Conservation (phyloP, 1,140 invertebrate species). For the Trichomalopsis sarcophagae region DNA sequence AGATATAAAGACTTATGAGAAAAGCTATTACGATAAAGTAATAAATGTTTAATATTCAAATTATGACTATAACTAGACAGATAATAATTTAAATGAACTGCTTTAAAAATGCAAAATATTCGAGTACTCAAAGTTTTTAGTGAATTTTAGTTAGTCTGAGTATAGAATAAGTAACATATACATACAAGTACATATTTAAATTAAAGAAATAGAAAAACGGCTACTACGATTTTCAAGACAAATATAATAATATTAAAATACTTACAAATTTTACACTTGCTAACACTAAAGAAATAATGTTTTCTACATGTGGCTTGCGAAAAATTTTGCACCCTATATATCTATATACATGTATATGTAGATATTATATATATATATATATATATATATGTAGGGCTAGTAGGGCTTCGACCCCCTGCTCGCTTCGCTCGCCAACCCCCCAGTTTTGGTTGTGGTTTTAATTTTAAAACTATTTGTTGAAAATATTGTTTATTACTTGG, state of each 20-base stretch:
- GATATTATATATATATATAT: too few species aligned
- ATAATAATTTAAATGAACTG: neutral
- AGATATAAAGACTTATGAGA: neutral
- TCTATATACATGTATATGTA: too few species aligned
- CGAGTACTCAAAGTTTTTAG: neutral
- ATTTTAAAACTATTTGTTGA: too few species aligned
- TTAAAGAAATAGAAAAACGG: neutral
- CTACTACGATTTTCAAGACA: neutral
- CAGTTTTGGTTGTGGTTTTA: too few species aligned
- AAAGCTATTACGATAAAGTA: conserved; percentile 3
- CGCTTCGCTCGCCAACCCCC: too few species aligned
- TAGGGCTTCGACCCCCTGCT: too few species aligned
- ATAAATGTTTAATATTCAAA: neutral
- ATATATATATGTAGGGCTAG: too few species aligned
- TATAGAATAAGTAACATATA: conserved; percentile 6
- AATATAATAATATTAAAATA: conserved; percentile 16
- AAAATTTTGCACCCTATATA: too few species aligned
- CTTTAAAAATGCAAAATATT: neutral
- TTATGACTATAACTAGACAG: neutral
- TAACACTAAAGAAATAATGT: too few species aligned
- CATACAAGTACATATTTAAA: neutral
- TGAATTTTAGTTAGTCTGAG: conserved; percentile 6
- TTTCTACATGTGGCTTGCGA: too few species aligned
- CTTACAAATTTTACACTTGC: neutral
- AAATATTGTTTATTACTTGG: too few species aligned